phyloP scores from a whole-genome alignment of 2,888 invertebrate genomes.

The Dorcus parallelipipedus region DNA sequence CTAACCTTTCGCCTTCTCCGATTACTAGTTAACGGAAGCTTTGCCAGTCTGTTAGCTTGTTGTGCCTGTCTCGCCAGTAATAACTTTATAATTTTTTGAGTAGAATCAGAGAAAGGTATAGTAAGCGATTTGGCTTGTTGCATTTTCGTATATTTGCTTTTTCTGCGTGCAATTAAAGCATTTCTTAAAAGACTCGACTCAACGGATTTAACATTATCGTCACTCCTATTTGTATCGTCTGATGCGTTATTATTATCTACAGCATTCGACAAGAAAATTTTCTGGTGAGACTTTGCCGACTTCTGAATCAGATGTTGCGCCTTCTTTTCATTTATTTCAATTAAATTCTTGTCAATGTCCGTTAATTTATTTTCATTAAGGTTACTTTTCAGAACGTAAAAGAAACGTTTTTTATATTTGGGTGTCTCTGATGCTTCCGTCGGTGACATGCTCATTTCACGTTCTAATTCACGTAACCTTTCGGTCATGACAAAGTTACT shows the following conservation, averaged over 20 bases:
- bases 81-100: background rate
- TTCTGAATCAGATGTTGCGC: constrained; percentile 1
- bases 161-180: background rate
- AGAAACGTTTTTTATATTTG: background rate
- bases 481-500: background rate
- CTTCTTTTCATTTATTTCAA: constrained; percentile 8
- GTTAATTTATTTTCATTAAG: background rate
- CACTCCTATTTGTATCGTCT: background rate
- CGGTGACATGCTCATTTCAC: background rate
- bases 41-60: background rate
- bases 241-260: background rate
- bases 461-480: background rate
- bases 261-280: background rate
- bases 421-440: background rate
- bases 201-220: background rate
- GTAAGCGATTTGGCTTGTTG: background rate
- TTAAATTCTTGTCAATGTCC: background rate
- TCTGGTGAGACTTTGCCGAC: background rate
- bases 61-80: background rate
- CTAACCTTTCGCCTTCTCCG: constrained; percentile 3
- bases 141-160: background rate
- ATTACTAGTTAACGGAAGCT: background rate
- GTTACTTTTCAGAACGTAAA: constrained; percentile 4
- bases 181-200: background rate
- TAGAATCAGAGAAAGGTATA: background rate